Percentiles rank a stretch among this genome's conserved stretches.
Conservation (phyloP, 2,888 invertebrate genomes). For the Drosophila trichaetosa region DNA sequence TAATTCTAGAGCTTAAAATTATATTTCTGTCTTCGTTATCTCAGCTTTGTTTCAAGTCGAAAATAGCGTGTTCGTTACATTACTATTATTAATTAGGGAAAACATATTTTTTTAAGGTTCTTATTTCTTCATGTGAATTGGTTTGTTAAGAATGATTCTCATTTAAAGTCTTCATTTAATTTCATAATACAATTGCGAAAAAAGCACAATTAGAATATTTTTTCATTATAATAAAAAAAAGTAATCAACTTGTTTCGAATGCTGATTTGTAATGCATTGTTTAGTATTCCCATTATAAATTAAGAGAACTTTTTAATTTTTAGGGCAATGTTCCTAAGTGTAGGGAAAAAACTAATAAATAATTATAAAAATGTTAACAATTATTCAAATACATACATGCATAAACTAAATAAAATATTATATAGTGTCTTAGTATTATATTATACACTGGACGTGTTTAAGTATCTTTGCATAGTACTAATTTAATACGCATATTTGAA, state of each 20-base stretch:
- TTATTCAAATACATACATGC: not conserved
- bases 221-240: too few relatives aligned
- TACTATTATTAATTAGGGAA: not conserved
- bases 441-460: not conserved
- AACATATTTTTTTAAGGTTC: not conserved
- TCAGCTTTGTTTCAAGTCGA: not conserved
- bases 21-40: not conserved
- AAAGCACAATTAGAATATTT: not conserved
- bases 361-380: not conserved
- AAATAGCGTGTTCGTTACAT: not conserved
- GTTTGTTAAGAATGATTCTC: not conserved
- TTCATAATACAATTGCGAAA: not conserved
- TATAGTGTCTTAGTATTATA: not conserved
- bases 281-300: not conserved
- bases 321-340: not conserved
- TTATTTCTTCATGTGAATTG: not conserved
- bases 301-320: rapidly evolving
- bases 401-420: not conserved
- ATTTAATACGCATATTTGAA: too few relatives aligned
- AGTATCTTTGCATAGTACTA: not conserved
- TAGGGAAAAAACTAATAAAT: not conserved
- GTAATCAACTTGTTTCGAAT: not conserved
- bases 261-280: not conserved
- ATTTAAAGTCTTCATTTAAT: not conserved
- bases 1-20: not conserved